Base-by-base conservation (phyloP, 2,888 invertebrate species). In the Xylota sylvarum region DNA sequence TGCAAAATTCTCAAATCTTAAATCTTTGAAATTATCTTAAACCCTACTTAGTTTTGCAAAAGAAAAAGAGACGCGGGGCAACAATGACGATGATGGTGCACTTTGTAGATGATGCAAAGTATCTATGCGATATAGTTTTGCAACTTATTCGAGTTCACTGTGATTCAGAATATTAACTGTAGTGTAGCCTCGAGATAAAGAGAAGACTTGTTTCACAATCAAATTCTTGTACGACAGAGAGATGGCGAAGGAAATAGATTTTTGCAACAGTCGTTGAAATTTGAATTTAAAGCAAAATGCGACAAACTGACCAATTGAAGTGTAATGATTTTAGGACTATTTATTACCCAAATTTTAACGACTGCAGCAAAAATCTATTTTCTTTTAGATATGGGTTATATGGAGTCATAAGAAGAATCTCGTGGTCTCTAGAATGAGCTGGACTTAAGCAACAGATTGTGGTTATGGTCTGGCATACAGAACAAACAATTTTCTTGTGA, bases 121-220 rank as follows among this genome's bases (percentile, higher is more conserved):
- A 50, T 58, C 62, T 50, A 14, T 35, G 37, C 27, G 48, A 69
- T 60, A 56, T 60, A 56, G 62, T 82, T 82, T 82, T 64, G 82
- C 77, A 64, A 82, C 23, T 65, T 23, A 56, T 62, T 60, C n/a
- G 52, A 50, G 81, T 62, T 76, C 30, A 70, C 48, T 64, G 77
- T 69, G 62, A 46, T 60, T 55, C 50, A 46, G 73, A 73, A 64
- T 56, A 9, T 50, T 23, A 58, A 23, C 32, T 10, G 17, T 14
- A 64, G n/a, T n/a, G n/a, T n/a, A n/a, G n/a, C n/a, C n/a, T 0
- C 0, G 32, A 35, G 43, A 79, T 55, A 62, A 64, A 35, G 30
- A 32, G 30, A 30, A 40, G 73, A 37, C 48, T 35, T 37, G 55
- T 79, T 72, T 64, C 64, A 48, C 19, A 79, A 73, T 55, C 27